Percentiles rank a stretch among this genome's conserved stretches.
phyloP scores from a whole-genome alignment of 1,140 invertebrate species.

The Asobara japonica region DNA sequence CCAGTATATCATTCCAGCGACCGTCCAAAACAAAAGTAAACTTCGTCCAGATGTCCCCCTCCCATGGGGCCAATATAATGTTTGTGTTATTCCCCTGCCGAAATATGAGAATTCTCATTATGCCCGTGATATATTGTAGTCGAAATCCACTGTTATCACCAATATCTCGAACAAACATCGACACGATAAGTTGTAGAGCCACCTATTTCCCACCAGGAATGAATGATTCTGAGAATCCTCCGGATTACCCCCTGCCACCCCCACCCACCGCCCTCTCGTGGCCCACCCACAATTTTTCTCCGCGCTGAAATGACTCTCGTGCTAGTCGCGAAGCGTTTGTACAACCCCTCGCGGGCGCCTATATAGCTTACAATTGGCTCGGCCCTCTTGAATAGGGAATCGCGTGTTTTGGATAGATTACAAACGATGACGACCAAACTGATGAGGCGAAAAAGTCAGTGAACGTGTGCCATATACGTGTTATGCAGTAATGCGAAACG shows the following conservation, averaged over 20 bases:
- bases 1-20: too few relatives aligned
- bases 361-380: background rate
- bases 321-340: constrained; percentile 2
- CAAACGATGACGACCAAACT: constrained; percentile 6
- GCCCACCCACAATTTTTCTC: constrained; percentile 2
- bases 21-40: background rate
- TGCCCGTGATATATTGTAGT: background rate
- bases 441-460: constrained; percentile 9
- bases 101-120: constrained; percentile 1
- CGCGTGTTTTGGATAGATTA: constrained; percentile 13
- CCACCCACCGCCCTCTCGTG: background rate
- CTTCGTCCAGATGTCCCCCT: background rate
- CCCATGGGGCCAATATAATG: background rate
- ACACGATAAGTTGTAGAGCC: background rate
- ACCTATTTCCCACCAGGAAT: background rate
- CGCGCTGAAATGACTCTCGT: constrained; percentile 1
- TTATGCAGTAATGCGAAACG: background rate
- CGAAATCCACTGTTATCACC: background rate
- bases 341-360: background rate
- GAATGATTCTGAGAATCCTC: constrained; percentile 3
- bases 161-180: constrained; percentile 9
- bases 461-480: background rate
- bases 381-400: background rate
- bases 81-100: background rate
- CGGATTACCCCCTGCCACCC: background rate